These are phyloP conservation scores for Drosophila busckii DNA, from an alignment of 1,140 invertebrate genomes.

Conservation along the genomic window DNA sequence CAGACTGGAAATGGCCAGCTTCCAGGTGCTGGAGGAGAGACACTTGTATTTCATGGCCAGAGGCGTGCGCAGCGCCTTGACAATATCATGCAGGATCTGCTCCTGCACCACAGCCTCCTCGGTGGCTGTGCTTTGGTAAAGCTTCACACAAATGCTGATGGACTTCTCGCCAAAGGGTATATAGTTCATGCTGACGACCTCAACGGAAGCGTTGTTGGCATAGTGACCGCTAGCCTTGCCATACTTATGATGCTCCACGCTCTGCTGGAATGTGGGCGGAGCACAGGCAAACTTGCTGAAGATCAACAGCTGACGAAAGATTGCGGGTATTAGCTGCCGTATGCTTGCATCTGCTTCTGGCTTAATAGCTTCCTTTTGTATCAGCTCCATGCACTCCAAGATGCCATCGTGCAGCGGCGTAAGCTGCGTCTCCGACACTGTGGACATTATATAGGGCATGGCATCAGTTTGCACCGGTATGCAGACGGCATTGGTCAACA, in stretches of 20 bases:
- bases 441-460: constrained; percentile 88
- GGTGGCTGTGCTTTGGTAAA: constrained; percentile 90
- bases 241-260: constrained; percentile 78
- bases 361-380: constrained; percentile 88
- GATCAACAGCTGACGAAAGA: constrained; percentile 89
- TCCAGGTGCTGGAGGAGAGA: constrained; percentile 91
- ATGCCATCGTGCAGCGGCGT: constrained; percentile 92
- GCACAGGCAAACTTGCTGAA: constrained; percentile 87
- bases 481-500: constrained; percentile 87
- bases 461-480: constrained; percentile 91
- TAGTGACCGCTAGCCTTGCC: constrained; percentile 60
- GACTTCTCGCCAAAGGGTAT: constrained; percentile 93
- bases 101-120: constrained; percentile 87
- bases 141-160: constrained; percentile 87
- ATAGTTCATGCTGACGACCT: constrained; percentile 92
- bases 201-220: constrained; percentile 80
- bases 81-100: constrained; percentile 87
- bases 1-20: constrained; percentile 89
- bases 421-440: constrained; percentile 86
- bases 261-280: constrained; percentile 82
- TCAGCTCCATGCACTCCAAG: constrained; percentile 87
- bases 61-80: constrained; percentile 86
- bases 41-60: constrained; percentile 91
- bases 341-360: constrained; percentile 82
- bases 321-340: constrained; percentile 86